phyloP scores from a whole-genome alignment of 2,888 invertebrate genomes.

The Phasia obesa region DNA sequence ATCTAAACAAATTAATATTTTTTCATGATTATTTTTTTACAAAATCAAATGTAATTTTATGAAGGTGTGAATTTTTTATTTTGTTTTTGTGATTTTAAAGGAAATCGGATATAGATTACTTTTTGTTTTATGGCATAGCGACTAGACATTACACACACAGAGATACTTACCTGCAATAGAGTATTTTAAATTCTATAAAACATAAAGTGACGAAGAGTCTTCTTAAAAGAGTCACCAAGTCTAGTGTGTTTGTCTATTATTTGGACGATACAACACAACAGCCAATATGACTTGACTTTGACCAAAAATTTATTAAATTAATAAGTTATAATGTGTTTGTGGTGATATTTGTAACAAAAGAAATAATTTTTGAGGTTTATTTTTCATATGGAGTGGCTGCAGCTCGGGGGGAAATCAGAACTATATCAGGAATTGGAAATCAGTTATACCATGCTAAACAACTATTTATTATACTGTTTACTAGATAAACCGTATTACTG shows the following conservation, averaged over 20 bases:
- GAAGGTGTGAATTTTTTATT: slow-evolving; percentile 69
- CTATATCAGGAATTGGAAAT: too few species aligned
- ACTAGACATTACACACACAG: slow-evolving; percentile 10
- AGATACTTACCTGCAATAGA: neutral
- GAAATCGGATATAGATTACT: slow-evolving; percentile 71
- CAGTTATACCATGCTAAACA: too few species aligned
- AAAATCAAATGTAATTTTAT: slow-evolving; percentile 32
- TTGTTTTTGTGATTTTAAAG: slow-evolving; percentile 40
- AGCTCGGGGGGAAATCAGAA: too few species aligned
- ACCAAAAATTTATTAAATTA: too few species aligned
- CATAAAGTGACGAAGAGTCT: slow-evolving; percentile 24
- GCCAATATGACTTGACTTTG: slow-evolving; percentile 9
- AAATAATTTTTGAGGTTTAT: too few species aligned
- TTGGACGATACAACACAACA: slow-evolving; percentile 4
- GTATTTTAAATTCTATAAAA: slow-evolving; percentile 8
- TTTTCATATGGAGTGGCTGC: too few species aligned
- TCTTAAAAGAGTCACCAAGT: slow-evolving; percentile 63
- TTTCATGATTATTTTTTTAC: slow-evolving; percentile 33
- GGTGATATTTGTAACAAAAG: neutral
- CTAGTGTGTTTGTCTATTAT: slow-evolving; percentile 41
- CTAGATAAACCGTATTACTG: too few species aligned
- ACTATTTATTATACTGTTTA: too few species aligned
- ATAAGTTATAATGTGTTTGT: too few species aligned
- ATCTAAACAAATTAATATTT: slow-evolving; percentile 29
- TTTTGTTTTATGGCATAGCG: slow-evolving; percentile 36